phyloP scores from a whole-genome alignment of 2,113 vertebrate species.

The Lagopus leucura region DNA sequence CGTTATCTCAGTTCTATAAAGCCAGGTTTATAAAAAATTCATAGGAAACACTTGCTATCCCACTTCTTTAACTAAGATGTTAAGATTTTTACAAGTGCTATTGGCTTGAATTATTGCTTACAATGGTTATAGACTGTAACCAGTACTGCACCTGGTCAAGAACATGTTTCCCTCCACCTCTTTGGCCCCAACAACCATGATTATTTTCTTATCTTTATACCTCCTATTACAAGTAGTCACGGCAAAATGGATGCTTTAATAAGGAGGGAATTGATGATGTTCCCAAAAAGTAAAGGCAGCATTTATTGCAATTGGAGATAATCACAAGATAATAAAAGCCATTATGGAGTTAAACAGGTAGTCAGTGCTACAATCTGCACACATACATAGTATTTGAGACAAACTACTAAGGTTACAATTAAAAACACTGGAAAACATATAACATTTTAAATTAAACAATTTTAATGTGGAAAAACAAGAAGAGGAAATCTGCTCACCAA shows the following conservation, averaged over 20 bases:
- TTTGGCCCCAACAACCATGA: background rate
- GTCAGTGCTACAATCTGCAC: background rate
- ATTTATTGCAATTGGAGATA: background rate
- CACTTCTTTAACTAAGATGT: background rate
- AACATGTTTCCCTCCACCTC: background rate
- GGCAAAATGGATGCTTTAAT: background rate
- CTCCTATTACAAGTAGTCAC: background rate
- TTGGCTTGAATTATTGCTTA: background rate
- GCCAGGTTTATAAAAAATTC: background rate
- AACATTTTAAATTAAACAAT: background rate
- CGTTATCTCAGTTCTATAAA: background rate
- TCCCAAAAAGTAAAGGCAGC: background rate
- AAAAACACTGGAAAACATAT: background rate
- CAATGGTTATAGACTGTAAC: background rate
- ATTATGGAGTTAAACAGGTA: background rate
- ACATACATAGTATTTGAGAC: background rate
- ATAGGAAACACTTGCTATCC: background rate
- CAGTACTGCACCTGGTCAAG: background rate
- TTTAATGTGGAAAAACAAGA: background rate
- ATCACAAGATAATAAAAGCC: background rate
- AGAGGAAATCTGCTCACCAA: conserved; percentile 5
- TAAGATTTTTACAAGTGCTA: background rate
- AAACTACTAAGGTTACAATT: background rate
- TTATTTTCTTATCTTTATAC: background rate
- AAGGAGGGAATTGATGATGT: background rate